Evolutionary conservation across 2,113 vertebrate species (phyloP).

Genomic region (Recurvirostra avosetta): DNA sequence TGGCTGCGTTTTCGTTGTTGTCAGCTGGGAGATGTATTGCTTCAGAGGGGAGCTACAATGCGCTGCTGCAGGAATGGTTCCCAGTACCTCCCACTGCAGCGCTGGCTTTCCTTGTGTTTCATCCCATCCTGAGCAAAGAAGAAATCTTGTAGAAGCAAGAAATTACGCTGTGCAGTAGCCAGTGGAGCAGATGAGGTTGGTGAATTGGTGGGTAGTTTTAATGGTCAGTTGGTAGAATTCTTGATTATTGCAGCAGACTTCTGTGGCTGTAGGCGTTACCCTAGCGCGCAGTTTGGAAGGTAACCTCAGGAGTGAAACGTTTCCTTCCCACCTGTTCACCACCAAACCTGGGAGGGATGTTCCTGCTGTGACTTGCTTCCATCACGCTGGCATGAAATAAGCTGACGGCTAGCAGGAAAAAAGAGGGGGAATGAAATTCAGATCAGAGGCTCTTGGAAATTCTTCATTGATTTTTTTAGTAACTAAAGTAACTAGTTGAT

Average conservation of each 20-base stretch:
- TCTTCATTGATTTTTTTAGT: neutral
- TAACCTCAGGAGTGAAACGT: neutral
- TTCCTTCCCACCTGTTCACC: neutral
- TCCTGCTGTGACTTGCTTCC: neutral
- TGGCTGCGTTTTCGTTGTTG: neutral
- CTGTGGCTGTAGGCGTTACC: neutral
- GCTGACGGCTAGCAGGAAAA: neutral
- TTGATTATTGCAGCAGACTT: neutral
- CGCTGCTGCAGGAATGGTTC: neutral
- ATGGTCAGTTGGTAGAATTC: neutral
- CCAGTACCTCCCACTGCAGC: neutral
- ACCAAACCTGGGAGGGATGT: neutral
- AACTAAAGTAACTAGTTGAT: neutral
- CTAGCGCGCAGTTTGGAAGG: neutral
- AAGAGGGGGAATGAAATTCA: neutral
- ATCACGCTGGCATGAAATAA: neutral
- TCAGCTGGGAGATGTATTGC: neutral
- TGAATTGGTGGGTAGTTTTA: neutral
- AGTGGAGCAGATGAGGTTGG: neutral
- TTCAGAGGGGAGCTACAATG: neutral
- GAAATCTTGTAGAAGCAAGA: neutral
- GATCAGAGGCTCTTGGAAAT: neutral
- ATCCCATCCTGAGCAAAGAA: neutral
- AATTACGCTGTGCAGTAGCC: neutral
- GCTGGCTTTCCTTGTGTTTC: neutral